phyloP scores from a whole-genome alignment of 2,888 invertebrate genomes.

The Platycnemis pennipes region DNA sequence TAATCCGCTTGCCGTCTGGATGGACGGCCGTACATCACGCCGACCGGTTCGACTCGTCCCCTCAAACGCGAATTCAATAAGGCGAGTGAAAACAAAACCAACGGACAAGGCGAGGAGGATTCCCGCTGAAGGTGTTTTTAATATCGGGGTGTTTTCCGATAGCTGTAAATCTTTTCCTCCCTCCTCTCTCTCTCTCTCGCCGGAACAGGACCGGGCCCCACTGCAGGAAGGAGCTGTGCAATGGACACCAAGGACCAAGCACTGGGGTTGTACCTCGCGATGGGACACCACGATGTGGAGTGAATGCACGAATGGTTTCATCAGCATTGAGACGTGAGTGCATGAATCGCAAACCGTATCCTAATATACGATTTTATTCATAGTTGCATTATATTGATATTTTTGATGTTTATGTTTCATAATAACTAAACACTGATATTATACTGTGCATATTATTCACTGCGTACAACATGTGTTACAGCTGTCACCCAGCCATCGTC shows the following conservation, averaged over 20 bases:
- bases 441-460: no score
- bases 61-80: background rate
- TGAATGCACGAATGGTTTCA: no score
- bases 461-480: no score
- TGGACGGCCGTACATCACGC: background rate
- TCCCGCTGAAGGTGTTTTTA: slow-evolving; percentile 6
- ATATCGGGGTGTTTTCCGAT: background rate
- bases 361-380: no score
- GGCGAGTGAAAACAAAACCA: background rate
- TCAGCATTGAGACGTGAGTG: no score
- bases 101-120: background rate
- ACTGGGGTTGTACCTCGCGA: no score
- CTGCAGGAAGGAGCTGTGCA: background rate
- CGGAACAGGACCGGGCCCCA: background rate
- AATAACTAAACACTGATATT: no score
- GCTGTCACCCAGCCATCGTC: no score
- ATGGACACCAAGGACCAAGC: background rate
- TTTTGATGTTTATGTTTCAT: no score
- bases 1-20: background rate
- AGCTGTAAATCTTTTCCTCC: background rate
- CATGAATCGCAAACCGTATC: no score
- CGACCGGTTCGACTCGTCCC: background rate
- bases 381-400: no score
- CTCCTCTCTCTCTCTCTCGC: background rate
- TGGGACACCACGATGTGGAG: no score